Conservation (phyloP, 2,797 vertebrate genomes). For the Phoeniculus purpureus region DNA sequence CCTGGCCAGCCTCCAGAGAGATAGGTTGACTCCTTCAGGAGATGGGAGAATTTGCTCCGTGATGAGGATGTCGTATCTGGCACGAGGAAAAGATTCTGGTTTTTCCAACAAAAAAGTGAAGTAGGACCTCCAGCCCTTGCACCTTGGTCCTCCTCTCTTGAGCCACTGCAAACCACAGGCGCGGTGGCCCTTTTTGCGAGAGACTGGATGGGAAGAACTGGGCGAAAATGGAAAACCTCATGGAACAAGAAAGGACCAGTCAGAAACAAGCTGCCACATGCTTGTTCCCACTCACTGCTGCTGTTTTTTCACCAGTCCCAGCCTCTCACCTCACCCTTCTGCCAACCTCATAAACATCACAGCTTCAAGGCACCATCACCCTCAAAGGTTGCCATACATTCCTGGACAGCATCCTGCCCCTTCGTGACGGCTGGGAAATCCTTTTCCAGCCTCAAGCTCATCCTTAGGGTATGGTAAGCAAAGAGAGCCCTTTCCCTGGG, state of each 20-base stretch:
- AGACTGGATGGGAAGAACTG: not conserved
- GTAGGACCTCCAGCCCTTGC: not conserved
- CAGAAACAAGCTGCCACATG: not conserved
- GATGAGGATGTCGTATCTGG: not conserved
- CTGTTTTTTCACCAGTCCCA: not conserved
- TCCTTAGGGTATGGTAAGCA: not conserved
- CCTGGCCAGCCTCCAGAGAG: conserved; percentile 62
- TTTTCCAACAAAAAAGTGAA: not conserved
- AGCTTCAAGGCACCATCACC: not conserved
- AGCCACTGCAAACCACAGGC: not conserved
- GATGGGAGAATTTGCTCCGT: conserved; percentile 1
- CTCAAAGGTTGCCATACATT: not conserved
- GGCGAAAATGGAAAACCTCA: not conserved
- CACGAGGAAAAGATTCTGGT: not conserved
- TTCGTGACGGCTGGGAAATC: not conserved
- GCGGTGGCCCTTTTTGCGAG: not conserved
- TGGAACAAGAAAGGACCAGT: not conserved
- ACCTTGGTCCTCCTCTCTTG: not conserved
- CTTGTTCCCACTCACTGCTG: not conserved
- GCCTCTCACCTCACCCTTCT: not conserved
- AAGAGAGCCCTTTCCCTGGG: not conserved
- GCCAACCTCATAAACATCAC: not conserved
- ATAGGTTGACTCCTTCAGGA: conserved; percentile 33
- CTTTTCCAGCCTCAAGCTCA: not conserved
- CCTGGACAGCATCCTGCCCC: not conserved